Conservation (phyloP, 1,140 invertebrate genomes). For the Oreohelix idahoensis region DNA sequence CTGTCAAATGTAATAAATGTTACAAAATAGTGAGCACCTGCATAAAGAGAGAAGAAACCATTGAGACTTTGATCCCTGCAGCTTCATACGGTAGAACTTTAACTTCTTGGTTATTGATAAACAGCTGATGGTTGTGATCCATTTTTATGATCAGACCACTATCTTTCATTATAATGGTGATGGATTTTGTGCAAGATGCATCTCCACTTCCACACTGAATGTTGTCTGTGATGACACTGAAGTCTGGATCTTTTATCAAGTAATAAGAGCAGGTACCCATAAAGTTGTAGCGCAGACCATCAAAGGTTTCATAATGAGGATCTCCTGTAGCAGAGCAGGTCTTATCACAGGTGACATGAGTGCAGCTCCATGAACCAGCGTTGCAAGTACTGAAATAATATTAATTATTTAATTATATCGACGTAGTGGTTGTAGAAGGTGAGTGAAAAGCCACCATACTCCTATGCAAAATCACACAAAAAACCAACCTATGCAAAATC, state of each 20-base stretch:
- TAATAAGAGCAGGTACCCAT: slow-evolving; percentile 92
- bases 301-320: slow-evolving; percentile 92
- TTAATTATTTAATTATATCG: not conserved
- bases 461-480: no score
- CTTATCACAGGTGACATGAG: slow-evolving; percentile 75
- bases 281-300: slow-evolving; percentile 87
- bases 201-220: slow-evolving; percentile 82
- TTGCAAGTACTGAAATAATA: slow-evolving; percentile 77
- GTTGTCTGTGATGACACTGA: slow-evolving; percentile 86
- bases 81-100: slow-evolving; percentile 79
- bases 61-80: slow-evolving; percentile 78
- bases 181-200: slow-evolving; percentile 87
- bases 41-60: slow-evolving; percentile 79
- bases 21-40: slow-evolving; percentile 51
- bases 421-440: no score
- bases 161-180: slow-evolving; percentile 75
- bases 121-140: slow-evolving; percentile 60
- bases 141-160: slow-evolving; percentile 55
- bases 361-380: slow-evolving; percentile 85
- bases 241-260: slow-evolving; percentile 80
- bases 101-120: slow-evolving; percentile 80
- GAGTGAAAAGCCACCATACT: no score
- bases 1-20: not conserved
- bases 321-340: slow-evolving; percentile 84
- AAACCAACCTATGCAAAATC: no score